Percentiles rank a stretch among this genome's conserved stretches.
Evolutionary conservation across 1,140 invertebrate species (phyloP).

Genomic region (Telenomus remus): DNA sequence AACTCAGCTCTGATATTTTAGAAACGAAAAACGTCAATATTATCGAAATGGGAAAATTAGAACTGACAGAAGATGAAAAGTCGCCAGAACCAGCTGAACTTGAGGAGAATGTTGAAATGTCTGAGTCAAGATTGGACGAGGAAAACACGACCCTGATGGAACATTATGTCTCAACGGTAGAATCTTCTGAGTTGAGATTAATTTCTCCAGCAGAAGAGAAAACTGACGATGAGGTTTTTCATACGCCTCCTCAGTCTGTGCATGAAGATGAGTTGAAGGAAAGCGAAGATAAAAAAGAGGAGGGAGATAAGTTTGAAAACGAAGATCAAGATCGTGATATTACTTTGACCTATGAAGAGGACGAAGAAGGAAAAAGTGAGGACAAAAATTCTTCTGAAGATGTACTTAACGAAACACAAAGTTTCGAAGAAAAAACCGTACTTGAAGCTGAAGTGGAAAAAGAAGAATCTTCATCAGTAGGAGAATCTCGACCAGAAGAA

Average conservation of each 20-base stretch:
- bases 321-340: constrained; percentile 25
- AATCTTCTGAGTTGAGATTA: neutral
- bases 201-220: constrained; percentile 11
- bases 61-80: neutral
- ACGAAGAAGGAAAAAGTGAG: neutral
- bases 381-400: neutral
- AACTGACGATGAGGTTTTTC: constrained; percentile 41
- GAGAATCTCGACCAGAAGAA: too few relatives aligned
- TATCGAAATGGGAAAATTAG: neutral
- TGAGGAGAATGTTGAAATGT: neutral
- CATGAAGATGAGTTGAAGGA: constrained; percentile 15
- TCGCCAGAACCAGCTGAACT: neutral
- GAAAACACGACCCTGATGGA: constrained; percentile 5
- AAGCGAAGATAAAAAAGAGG: constrained; percentile 1
- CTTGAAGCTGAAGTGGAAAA: constrained; percentile 7
- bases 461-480: too few relatives aligned
- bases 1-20: too few relatives aligned
- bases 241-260: constrained; percentile 23
- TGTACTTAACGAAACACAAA: constrained; percentile 21
- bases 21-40: too few relatives aligned
- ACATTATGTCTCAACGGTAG: constrained; percentile 1
- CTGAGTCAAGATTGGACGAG: neutral
- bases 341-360: constrained; percentile 18
- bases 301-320: constrained; percentile 1
- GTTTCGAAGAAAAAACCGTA: constrained; percentile 15